A percentile compares a stretch with the other conserved stretches of the same genome.
phyloP scores from a whole-genome alignment of 1,140 invertebrate genomes.

The Pseudomyrmex flavicornis region DNA sequence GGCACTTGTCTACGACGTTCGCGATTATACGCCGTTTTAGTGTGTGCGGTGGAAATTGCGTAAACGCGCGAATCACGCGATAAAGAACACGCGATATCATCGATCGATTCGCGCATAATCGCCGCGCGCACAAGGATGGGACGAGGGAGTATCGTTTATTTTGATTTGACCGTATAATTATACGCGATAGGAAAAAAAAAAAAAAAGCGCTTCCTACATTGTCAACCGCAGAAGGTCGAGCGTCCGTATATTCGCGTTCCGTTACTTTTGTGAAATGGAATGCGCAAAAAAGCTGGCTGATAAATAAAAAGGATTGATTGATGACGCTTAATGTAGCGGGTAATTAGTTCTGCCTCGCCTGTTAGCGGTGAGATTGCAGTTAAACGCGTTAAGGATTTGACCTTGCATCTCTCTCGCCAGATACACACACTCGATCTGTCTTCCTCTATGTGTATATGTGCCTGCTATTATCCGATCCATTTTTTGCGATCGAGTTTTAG shows the following conservation, averaged over 20 bases:
- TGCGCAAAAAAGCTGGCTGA: constrained; percentile 46
- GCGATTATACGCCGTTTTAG: constrained; percentile 32
- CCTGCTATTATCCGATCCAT: constrained; percentile 26
- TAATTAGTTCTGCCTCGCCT: constrained; percentile 68
- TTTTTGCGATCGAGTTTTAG: constrained; percentile 51
- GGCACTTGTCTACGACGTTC: not conserved
- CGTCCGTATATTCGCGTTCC: constrained; percentile 32
- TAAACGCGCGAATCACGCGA: constrained; percentile 49
- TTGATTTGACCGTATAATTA: too few relatives aligned
- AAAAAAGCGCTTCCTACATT: constrained; percentile 56
- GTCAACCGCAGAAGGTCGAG: constrained; percentile 55
- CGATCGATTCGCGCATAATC: constrained; percentile 28
- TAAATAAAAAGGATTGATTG: constrained; percentile 67
- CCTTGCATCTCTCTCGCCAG: constrained; percentile 45
- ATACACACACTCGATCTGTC: constrained; percentile 30
- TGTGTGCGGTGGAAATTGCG: constrained; percentile 28
- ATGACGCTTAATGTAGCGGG: constrained; percentile 60
- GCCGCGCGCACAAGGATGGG: not conserved
- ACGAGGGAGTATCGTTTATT: constrained; percentile 9
- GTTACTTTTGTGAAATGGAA: constrained; percentile 55
- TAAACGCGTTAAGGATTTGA: constrained; percentile 36
- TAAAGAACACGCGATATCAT: constrained; percentile 35
- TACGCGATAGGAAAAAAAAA: too few relatives aligned
- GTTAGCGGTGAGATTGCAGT: constrained; percentile 57
- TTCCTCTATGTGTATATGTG: not conserved